phyloP scores from a whole-genome alignment of 2,888 invertebrate genomes.

The Stegana nigrithorax region DNA sequence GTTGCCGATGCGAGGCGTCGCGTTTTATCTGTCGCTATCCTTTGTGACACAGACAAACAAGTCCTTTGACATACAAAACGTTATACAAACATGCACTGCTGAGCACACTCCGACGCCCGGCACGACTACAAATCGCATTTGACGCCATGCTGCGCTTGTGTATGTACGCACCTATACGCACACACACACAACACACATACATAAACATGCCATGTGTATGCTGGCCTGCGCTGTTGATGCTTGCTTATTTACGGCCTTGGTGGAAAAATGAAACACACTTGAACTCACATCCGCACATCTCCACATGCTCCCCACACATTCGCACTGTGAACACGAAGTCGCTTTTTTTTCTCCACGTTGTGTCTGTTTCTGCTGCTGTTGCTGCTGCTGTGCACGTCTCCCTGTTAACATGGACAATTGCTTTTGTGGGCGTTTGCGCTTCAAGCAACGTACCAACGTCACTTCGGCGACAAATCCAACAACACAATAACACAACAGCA shows the following conservation, averaged over 20 bases:
- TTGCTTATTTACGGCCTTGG: slow-evolving; percentile 50
- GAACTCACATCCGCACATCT: background rate
- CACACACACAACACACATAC: too few species aligned
- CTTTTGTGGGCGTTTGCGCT: slow-evolving; percentile 11
- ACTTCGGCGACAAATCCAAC: too few species aligned
- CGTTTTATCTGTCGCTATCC: slow-evolving; percentile 6
- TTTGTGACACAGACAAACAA: slow-evolving; percentile 18
- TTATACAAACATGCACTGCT: slow-evolving; percentile 12
- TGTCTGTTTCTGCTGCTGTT: background rate
- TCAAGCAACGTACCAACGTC: too few species aligned
- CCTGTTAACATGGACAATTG: slow-evolving; percentile 19
- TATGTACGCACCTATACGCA: background rate
- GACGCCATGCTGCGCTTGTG: background rate
- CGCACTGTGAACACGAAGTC: background rate
- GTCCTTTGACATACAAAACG: slow-evolving; percentile 16
- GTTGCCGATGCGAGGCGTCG: background rate
- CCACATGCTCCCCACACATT: background rate
- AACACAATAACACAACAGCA: background rate
- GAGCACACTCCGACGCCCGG: too few species aligned
- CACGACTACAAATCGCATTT: slow-evolving; percentile 11
- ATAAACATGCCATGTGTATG: too few species aligned
- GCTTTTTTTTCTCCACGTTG: background rate
- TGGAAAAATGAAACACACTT: slow-evolving; percentile 44
- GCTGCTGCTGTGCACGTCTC: slow-evolving; percentile 6
- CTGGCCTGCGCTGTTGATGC: slow-evolving; percentile 13